phyloP scores from a whole-genome alignment of 1,140 invertebrate species.

The Drosophila kanapiae region DNA sequence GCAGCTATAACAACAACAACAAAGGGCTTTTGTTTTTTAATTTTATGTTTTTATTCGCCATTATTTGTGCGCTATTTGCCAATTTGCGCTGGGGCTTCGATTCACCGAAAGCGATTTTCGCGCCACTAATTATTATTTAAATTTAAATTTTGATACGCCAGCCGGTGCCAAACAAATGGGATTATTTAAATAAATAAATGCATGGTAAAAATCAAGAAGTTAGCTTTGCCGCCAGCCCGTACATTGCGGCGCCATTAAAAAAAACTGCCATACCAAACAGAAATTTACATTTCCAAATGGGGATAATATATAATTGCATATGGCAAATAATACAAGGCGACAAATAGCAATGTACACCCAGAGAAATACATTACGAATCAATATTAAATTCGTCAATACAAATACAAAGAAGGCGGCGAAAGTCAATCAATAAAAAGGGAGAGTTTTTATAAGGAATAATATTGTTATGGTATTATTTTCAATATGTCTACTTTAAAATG shows the following conservation, averaged over 20 bases:
- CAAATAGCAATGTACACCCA: not conserved
- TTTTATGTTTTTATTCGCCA: slow-evolving; percentile 71
- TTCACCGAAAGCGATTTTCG: slow-evolving; percentile 75
- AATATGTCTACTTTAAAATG: not conserved
- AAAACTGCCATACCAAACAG: slow-evolving; percentile 26
- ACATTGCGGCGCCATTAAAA: slow-evolving; percentile 13
- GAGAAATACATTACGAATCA: not conserved
- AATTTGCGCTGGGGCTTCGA: slow-evolving; percentile 62
- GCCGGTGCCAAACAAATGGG: slow-evolving; percentile 61
- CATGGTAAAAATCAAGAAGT: slow-evolving; percentile 73
- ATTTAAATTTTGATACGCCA: slow-evolving; percentile 77
- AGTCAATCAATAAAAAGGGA: not conserved
- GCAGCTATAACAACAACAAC: slow-evolving; percentile 39
- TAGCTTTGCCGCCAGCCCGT: slow-evolving; percentile 20
- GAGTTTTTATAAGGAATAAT: too few relatives aligned
- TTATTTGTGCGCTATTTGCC: slow-evolving; percentile 74
- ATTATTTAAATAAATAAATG: slow-evolving; percentile 82
- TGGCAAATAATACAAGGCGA: slow-evolving; percentile 20
- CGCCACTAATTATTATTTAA: slow-evolving; percentile 81
- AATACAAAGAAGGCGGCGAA: not conserved
- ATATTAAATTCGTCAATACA: not conserved
- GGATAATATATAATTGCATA: slow-evolving; percentile 43
- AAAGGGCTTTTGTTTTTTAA: slow-evolving; percentile 63
- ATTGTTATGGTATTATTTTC: not conserved
- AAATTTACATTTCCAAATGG: slow-evolving; percentile 44